Conservation (phyloP, 1,140 invertebrate genomes). For the Ptiloglossa arizonensis region DNA sequence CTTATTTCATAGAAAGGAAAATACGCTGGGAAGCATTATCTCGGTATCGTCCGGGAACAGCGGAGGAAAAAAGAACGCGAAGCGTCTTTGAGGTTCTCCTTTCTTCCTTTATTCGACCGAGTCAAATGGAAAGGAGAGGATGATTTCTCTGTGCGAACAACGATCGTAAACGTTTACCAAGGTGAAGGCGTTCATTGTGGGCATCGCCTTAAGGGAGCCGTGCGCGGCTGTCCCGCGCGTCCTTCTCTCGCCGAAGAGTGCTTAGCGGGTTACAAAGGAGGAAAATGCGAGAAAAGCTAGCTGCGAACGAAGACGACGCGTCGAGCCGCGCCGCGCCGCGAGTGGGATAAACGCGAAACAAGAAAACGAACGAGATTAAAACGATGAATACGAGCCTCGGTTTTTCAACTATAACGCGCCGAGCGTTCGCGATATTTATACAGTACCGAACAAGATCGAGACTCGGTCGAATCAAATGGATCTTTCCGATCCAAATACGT, state of each 20-base stretch:
- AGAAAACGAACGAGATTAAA: constrained; percentile 29
- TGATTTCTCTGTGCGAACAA: constrained; percentile 55
- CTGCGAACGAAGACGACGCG: constrained; percentile 6
- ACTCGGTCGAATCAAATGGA: too few species aligned
- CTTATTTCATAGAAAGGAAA: constrained; percentile 57
- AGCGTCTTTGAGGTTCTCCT: constrained; percentile 47
- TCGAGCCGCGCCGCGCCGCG: too few species aligned
- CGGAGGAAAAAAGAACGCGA: not conserved
- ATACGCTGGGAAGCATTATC: constrained; percentile 55
- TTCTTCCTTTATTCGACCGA: constrained; percentile 21
- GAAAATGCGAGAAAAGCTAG: constrained; percentile 16
- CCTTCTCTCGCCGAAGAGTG: constrained; percentile 38
- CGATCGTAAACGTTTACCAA: constrained; percentile 64
- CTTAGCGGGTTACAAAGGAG: constrained; percentile 57
- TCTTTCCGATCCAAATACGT: too few species aligned
- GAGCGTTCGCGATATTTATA: too few species aligned
- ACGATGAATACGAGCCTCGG: not conserved
- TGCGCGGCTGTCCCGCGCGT: constrained; percentile 34
- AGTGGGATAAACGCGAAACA: constrained; percentile 20
- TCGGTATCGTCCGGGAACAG: constrained; percentile 32
- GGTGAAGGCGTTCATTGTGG: constrained; percentile 59
- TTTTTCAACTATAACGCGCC: not conserved
- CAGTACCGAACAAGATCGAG: too few species aligned
- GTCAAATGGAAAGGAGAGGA: constrained; percentile 55
- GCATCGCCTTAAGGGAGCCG: constrained; percentile 37